Evolutionary conservation across 1,140 invertebrate genomes (phyloP).

Genomic region (Drosophila serrata): DNA sequence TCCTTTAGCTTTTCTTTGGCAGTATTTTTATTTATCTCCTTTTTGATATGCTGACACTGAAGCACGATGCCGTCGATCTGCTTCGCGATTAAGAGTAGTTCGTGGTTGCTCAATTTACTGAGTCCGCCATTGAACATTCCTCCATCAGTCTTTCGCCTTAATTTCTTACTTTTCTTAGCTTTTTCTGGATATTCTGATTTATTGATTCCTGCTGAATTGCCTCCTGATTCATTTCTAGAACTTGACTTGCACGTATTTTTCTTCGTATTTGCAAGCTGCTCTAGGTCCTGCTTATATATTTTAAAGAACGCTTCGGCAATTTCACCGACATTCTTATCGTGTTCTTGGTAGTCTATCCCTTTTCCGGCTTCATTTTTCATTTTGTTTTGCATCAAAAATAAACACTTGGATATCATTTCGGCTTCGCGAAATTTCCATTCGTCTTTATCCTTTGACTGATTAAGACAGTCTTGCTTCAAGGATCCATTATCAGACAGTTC

Average conservation of each 20-base stretch:
- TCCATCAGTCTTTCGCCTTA: too few relatives aligned
- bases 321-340: neutral
- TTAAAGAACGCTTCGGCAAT: neutral
- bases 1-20: neutral
- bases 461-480: too few relatives aligned
- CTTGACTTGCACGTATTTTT: too few relatives aligned
- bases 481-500: neutral
- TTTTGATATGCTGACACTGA: conserved; percentile 29
- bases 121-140: too few relatives aligned
- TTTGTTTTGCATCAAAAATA: neutral
- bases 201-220: neutral
- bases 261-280: neutral
- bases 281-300: neutral
- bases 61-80: conserved; percentile 32
- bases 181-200: too few relatives aligned
- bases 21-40: neutral
- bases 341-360: neutral
- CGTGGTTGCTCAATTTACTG: neutral
- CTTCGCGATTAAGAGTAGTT: neutral
- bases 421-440: conserved; percentile 5
- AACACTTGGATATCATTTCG: conserved; percentile 13
- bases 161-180: neutral
- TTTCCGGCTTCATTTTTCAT: neutral
- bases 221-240: neutral
- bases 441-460: neutral